Conservation (phyloP, 2,888 invertebrate species). For the Laothoe populi region DNA sequence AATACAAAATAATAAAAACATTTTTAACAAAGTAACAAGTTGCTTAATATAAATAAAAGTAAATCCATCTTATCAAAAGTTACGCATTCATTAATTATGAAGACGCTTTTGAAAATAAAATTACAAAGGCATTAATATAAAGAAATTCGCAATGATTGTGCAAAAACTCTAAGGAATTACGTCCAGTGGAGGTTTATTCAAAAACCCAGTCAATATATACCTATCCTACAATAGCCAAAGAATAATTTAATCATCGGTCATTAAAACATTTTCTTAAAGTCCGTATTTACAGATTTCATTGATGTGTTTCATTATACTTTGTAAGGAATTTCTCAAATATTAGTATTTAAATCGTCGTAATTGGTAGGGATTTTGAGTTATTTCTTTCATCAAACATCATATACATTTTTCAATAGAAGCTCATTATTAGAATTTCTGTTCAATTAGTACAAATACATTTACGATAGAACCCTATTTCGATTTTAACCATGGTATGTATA, state of each 20-base stretch:
- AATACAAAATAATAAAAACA: neutral
- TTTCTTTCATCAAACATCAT: no score
- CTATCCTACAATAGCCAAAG: conserved; percentile 2
- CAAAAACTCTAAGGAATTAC: conserved; percentile 3
- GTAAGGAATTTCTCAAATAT: no score
- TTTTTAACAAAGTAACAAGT: neutral
- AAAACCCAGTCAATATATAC: conserved; percentile 5
- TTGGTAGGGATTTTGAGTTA: no score
- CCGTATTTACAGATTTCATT: neutral
- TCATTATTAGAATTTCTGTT: no score
- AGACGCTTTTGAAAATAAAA: neutral
- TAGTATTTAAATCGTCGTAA: no score
- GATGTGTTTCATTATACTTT: neutral
- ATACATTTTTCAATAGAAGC: no score
- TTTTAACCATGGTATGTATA: no score
- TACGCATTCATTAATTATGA: neutral
- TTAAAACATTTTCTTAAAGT: conserved; percentile 4
- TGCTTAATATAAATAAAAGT: neutral
- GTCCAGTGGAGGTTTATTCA: conserved; percentile 5
- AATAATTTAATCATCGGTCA: conserved; percentile 11
- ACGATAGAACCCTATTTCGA: no score
- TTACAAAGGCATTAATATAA: neutral
- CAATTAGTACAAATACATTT: no score
- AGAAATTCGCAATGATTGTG: neutral
- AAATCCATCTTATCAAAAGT: neutral